Base-by-base conservation (phyloP, 2,797 vertebrate species). In the Enteromius unitaeniatus region DNA sequence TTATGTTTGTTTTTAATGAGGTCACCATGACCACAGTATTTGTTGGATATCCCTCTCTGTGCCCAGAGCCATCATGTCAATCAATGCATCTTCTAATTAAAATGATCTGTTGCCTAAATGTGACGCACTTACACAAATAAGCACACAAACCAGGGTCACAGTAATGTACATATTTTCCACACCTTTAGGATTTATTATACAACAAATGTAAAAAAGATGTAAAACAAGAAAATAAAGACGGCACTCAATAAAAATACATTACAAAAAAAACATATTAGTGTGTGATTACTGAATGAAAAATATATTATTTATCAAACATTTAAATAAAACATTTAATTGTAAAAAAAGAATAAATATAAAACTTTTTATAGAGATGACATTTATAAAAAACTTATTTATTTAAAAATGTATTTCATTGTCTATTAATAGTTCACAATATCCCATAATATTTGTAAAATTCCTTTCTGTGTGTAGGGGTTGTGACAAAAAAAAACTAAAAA, bases 31-130 rank as follows among this genome's bases (percentile, higher is more conserved):
- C 79, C 69, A 79, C 45, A 85, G 81, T 85, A 81, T 86, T 83
- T 84, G 81, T 64, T 86, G 76, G 77, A 84, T 81, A 86, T 94
- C 93, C 94, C 95, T 93, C 95, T 92, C 94, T 95, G 93, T 90
- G 94, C 92, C 93, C 94, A 93, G 92, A 95, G 85, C 95, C 94
- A 93, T 11, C 92, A 92, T 95, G 95, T 90, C 88, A 87, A 87
- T 86, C 79, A 84, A 79, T 89, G 69, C 84, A 85, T 86, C 78
- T 80, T 85, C 87, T 91, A 88, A 91, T 89, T 91, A 89, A 84
- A 87, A 90, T 86, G 86, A 88, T 88, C 82, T 84, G 82, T 78
- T 88, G 85, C 80, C 81, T 82, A 72, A 87, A 79, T 81, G 68
- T 84, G 75, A 73, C 62, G 62, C 69, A 60, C 53, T 67, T 55